A percentile compares a stretch with the other conserved stretches of the same genome.
Evolutionary conservation across 2,888 invertebrate species (phyloP).

Genomic region (Agrotis puta): DNA sequence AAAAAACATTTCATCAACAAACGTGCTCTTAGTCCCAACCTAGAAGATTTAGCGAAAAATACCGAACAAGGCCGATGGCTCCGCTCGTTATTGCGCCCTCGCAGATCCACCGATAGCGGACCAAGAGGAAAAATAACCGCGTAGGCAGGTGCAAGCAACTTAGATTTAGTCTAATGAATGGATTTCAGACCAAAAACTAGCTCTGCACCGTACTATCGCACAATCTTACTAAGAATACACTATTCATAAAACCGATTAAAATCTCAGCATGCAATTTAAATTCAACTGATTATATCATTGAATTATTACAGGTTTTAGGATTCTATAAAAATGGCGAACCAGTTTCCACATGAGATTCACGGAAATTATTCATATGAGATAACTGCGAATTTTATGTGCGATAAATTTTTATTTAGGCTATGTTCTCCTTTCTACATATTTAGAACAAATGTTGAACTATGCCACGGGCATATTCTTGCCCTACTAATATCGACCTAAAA

Average conservation of each 20-base stretch:
- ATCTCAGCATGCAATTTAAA: constrained; percentile 63
- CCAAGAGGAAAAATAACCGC: constrained; percentile 62
- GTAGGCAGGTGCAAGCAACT: constrained; percentile 66
- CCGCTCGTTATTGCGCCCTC: constrained; percentile 65
- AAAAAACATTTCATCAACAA: constrained; percentile 44
- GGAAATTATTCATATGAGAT: constrained; percentile 40
- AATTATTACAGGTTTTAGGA: constrained; percentile 55
- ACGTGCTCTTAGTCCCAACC: constrained; percentile 49
- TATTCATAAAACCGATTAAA: constrained; percentile 57
- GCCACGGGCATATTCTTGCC: background rate
- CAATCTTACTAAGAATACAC: constrained; percentile 63
- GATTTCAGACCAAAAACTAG: constrained; percentile 63
- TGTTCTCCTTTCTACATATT: constrained; percentile 18
- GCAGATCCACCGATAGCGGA: constrained; percentile 71
- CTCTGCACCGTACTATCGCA: constrained; percentile 45
- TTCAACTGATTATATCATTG: constrained; percentile 65
- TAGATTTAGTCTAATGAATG: constrained; percentile 66
- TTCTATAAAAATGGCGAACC: constrained; percentile 47
- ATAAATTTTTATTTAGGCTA: constrained; percentile 33
- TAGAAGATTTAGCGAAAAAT: constrained; percentile 60
- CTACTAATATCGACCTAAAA: constrained; percentile 1
- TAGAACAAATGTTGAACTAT: constrained; percentile 22
- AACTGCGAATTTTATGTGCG: constrained; percentile 43
- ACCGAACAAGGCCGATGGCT: constrained; percentile 59
- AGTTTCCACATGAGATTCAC: constrained; percentile 42